Base-by-base conservation (phyloP, 2,113 vertebrate genomes). In the Rousettus leschenaultii region DNA sequence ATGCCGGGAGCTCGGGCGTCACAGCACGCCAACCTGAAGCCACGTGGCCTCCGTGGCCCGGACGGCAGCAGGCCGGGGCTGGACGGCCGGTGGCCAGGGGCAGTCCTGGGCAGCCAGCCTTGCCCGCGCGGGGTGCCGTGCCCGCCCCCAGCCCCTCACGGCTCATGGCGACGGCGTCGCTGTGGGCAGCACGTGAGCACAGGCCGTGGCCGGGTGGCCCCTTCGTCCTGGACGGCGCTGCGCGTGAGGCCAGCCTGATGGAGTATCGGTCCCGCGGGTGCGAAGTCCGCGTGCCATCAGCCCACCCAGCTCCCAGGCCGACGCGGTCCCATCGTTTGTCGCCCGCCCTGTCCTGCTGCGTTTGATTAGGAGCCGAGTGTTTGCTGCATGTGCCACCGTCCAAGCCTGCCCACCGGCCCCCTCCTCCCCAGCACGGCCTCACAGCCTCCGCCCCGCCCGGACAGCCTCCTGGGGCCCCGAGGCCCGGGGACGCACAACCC, bases 251-350 rank as follows among this genome's bases (percentile, higher is more conserved):
- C 21, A 40, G 95, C 95, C 98, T 98, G 98, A 98, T 98, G 97
- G 98, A 98, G 74, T 98, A 98, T 99, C 9, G 98, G 98, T 98
- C 98, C 97, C 93, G 0, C 59, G 96, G 96, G 98, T 87, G 98
- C 98, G 98, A 97, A 98, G 99, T 98, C 98, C 98, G 85, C 97
- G 5, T 98, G 98, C 98, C 98, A 97, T 98, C 98, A 98, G 98
- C 97, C 97, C 98, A 97, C 97, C 96, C 98, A 98, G 98, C 98
- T 98, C 98, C 90, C 98, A 97, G 97, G 98, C 99, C 98, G 98
- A 97, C 98, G 98, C 98, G 97, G 98, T 99, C 98, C 98, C 98
- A 95, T 99, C 99, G 99, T 99, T 99, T 99, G 99, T 99, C 99
- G 99, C 98, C 97, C 96, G 98, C 98, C 98, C 99, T 98, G 99